These are phyloP conservation scores for Dicycla oo DNA, from an alignment of 2,888 invertebrate species.

Conservation along the genomic window DNA sequence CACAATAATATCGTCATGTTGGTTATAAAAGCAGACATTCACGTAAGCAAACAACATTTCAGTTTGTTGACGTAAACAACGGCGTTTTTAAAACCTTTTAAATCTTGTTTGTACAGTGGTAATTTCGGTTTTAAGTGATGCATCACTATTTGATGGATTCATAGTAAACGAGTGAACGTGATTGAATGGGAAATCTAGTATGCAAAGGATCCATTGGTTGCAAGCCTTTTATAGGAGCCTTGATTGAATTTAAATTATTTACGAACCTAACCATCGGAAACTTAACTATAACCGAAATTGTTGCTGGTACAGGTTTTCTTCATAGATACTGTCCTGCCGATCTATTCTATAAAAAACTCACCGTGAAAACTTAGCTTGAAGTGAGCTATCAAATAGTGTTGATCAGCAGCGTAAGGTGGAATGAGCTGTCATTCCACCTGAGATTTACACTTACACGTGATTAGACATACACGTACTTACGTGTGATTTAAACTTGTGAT, in stretches of 20 bases:
- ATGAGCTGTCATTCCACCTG: neutral
- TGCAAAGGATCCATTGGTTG: neutral
- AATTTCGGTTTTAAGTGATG: constrained; percentile 19
- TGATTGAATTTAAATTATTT: neutral
- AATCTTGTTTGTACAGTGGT: neutral
- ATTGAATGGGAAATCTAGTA: neutral
- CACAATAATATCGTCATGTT: no score
- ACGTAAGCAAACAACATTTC: neutral
- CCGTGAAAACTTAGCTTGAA: no score
- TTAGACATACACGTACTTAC: no score
- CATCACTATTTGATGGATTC: constrained; percentile 22
- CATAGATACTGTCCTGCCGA: neutral
- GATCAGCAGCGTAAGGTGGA: neutral
- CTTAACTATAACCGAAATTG: neutral
- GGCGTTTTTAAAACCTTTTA: constrained; percentile 20
- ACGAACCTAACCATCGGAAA: neutral
- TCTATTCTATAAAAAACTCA: no score
- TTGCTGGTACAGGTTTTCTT: neutral
- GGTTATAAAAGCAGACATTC: neutral
- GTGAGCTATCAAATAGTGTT: neutral
- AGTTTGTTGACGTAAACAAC: neutral
- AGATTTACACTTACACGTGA: no score
- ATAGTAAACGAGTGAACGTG: neutral
- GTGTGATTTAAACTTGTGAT: no score
- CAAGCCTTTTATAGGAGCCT: neutral